Evolutionary conservation across 2,113 vertebrate species (phyloP).

Genomic region (Microtus richardsoni): DNA sequence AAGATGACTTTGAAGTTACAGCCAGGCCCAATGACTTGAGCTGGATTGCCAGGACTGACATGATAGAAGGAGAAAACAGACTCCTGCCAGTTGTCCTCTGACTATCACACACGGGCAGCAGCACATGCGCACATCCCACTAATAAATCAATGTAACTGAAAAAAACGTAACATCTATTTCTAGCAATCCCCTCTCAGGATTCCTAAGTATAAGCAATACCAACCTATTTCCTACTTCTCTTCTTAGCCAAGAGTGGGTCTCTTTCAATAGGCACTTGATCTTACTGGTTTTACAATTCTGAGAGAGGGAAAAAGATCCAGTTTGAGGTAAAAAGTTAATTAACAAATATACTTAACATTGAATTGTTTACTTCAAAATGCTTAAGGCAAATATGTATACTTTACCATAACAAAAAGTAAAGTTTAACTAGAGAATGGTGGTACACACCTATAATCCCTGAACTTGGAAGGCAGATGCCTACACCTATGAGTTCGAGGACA

Average conservation of each 20-base stretch:
- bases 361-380: background rate
- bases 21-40: background rate
- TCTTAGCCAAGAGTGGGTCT: background rate
- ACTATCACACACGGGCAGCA: background rate
- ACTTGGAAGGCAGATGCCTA: background rate
- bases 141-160: background rate
- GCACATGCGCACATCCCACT: background rate
- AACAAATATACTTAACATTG: background rate
- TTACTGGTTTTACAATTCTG: background rate
- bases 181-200: background rate
- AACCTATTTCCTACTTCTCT: conserved; percentile 9
- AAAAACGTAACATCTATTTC: background rate
- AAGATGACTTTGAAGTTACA: background rate
- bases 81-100: background rate
- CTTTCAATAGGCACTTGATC: conserved; percentile 1
- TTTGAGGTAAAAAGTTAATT: background rate
- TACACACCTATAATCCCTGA: background rate
- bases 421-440: background rate
- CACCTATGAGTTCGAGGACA: background rate
- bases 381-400: background rate
- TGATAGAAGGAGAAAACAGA: background rate
- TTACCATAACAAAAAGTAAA: background rate
- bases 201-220: background rate
- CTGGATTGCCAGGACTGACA: background rate
- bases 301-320: background rate